Percentiles rank a stretch among this genome's conserved stretches.
Evolutionary conservation across 2,888 invertebrate genomes (phyloP).

Genomic region (Tenthredo notha): DNA sequence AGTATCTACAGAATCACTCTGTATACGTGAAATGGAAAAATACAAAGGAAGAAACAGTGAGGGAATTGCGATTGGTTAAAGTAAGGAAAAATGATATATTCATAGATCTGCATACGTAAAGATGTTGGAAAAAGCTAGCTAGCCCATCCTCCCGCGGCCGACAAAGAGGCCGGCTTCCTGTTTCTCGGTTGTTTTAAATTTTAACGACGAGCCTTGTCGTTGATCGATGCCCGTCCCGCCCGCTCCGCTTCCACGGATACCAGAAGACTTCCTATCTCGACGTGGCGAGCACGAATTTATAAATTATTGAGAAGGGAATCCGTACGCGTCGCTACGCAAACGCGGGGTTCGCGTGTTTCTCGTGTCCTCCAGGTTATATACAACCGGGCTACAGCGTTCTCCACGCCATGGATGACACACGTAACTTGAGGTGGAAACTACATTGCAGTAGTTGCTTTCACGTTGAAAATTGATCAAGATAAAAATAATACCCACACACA

Average conservation of each 20-base stretch:
- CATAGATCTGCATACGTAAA: neutral
- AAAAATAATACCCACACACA: neutral
- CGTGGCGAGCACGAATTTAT: conserved; percentile 35
- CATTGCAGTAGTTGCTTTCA: neutral
- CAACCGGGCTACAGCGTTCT: neutral
- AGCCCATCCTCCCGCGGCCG: neutral
- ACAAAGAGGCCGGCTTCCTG: conserved; percentile 4
- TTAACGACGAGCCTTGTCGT: conserved; percentile 43
- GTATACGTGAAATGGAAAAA: too few relatives aligned
- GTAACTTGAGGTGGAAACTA: conserved; percentile 23
- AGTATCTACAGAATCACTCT: too few relatives aligned
- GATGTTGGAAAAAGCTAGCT: neutral
- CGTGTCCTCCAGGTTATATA: neutral
- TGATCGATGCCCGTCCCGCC: conserved; percentile 33
- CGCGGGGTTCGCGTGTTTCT: conserved; percentile 41
- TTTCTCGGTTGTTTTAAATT: conserved; percentile 43
- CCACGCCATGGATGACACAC: conserved; percentile 36
- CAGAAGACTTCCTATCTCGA: conserved; percentile 40
- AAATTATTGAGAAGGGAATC: conserved; percentile 44
- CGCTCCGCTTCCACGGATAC: neutral
- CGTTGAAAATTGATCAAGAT: conserved; percentile 20
- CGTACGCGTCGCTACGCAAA: conserved; percentile 48
- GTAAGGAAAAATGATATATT: neutral
- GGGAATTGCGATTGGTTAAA: neutral
- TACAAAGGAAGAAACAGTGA: too few relatives aligned